Evolutionary conservation across 1,140 invertebrate genomes (phyloP), one percentile per base, ranked within the genome.

Genomic region (Tenebrio molitor): DNA sequence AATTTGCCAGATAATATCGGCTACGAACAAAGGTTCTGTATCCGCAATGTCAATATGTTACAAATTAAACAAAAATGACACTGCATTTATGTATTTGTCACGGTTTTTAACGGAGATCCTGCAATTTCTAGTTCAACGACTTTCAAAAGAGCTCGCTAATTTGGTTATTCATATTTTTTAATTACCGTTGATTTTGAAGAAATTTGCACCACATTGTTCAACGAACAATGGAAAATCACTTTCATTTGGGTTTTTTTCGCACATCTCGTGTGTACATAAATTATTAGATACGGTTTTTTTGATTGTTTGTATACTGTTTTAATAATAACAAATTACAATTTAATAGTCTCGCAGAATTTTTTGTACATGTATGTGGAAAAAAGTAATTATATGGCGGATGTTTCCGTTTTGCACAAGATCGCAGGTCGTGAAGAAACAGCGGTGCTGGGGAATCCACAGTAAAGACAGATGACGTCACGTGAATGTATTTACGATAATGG

Each of bases 391-490:
- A 17, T 21, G 10, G 16, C 2, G 6, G 44, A 17, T 17, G 21
- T 50, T 50, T 50, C 44, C 44, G 17, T 23, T 6, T 3, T 10
- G 8, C 2, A 16, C 1, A 89, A 88, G 42, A 29, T 29, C 8
- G 25, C 8, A 8, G 25, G 8, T 29, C n/a, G n/a, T n/a, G n/a
- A n/a, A 29, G 8, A 29, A 29, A 29, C 25, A 4, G 3, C 25
- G 3, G 3, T 29, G 3, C 3, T 29, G 25, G 25, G 25, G 25
- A 29, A 29, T 29, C 25, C 25, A 29, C 25, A 29, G 8, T 29
- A 8, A 4, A 29, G 8, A 29, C 8, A 4, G 8, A 29, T 29
- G 25, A 29, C 25, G 25, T 29, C 25, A 29, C n/a, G n/a, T n/a
- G n/a, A n/a, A n/a, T n/a, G n/a, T n/a, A n/a, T n/a, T n/a, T n/a